phyloP scores from a whole-genome alignment of 2,797 vertebrate species.

The Cuniculus paca region DNA sequence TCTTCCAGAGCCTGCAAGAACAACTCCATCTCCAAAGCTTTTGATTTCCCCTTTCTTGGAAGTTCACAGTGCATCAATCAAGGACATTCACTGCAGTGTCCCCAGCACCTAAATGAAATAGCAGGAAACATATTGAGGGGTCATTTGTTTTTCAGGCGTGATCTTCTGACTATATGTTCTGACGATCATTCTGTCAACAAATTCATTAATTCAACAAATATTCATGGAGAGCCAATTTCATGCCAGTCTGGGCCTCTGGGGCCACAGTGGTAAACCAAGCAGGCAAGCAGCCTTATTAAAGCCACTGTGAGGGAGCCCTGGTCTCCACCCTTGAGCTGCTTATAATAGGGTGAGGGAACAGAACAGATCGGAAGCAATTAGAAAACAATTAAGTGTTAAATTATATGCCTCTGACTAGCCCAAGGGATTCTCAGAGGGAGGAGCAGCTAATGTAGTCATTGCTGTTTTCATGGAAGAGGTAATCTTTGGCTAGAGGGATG shows the following conservation, averaged over 20 bases:
- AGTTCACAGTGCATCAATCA: not conserved
- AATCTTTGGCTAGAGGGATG: not conserved
- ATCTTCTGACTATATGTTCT: slow-evolving; percentile 41
- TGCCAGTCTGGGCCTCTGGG: not conserved
- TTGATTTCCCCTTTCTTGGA: not conserved
- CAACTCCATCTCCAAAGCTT: not conserved
- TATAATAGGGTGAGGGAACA: slow-evolving; percentile 69
- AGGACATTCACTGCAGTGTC: not conserved
- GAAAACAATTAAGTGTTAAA: slow-evolving; percentile 79
- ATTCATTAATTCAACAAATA: slow-evolving; percentile 71
- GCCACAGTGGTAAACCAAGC: not conserved
- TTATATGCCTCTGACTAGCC: slow-evolving; percentile 22
- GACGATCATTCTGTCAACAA: slow-evolving; percentile 35
- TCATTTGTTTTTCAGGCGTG: not conserved
- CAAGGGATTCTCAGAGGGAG: slow-evolving; percentile 45
- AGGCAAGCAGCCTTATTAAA: slow-evolving; percentile 39
- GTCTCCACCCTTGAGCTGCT: slow-evolving; percentile 63
- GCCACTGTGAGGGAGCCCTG: not conserved
- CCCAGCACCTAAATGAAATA: not conserved
- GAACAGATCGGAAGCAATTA: slow-evolving; percentile 76
- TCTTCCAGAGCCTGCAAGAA: not conserved
- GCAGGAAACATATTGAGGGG: not conserved
- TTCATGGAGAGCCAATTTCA: slow-evolving; percentile 3
- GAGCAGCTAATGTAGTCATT: not conserved
- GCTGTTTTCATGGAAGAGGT: slow-evolving; percentile 33